Base-by-base conservation (phyloP, 2,888 invertebrate species). In the Drosophila merina region DNA sequence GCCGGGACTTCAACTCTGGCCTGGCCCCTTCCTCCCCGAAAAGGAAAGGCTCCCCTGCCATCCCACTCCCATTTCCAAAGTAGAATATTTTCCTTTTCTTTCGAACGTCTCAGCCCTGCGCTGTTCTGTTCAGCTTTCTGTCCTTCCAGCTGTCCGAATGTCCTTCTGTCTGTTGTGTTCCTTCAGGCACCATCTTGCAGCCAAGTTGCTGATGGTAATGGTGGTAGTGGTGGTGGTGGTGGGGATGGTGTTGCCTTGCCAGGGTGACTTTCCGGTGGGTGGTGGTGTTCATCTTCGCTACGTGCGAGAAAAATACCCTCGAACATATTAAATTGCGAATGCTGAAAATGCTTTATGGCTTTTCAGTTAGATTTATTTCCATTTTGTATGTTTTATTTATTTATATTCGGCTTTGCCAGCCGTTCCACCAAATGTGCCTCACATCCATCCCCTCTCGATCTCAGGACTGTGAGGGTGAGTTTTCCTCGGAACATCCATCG, bases 321-420 rank as follows among this genome's bases (percentile, higher is more conserved):
- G 84, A 88, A 86, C 84, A 87, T 89, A 90, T 90, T 90, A 89
- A 89, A 90, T 89, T 88, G 89, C 81, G 88, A 89, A 89, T 86
- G 88, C 86, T 86, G 90, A 88, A 91, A 91, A 91, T 91, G 91
- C 90, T 91, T 91, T 91, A 91, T 91, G 88, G 90, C 89, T 90
- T 90, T 88, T 89, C 89, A 83, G 88, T 87, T 90, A 91, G 91
- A 91, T 90, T 91, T 91, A 91, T 91, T 91, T 90, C 88, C 89
- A 89, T 89, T 90, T 83, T 89, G 81, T 89, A 86, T 89, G 88
- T 89, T 88, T 86, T 86, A 88, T 86, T 89, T 90, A 87, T 89
- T 90, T 89, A 88, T 90, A 81, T 88, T 85, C 81, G 81, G 83
- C 83, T 77, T 80, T 75, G 85, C 80, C 79, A 75, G 77, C 69